Base-by-base conservation (phyloP, 2,888 invertebrate species). In the Gymnocheta viridis region DNA sequence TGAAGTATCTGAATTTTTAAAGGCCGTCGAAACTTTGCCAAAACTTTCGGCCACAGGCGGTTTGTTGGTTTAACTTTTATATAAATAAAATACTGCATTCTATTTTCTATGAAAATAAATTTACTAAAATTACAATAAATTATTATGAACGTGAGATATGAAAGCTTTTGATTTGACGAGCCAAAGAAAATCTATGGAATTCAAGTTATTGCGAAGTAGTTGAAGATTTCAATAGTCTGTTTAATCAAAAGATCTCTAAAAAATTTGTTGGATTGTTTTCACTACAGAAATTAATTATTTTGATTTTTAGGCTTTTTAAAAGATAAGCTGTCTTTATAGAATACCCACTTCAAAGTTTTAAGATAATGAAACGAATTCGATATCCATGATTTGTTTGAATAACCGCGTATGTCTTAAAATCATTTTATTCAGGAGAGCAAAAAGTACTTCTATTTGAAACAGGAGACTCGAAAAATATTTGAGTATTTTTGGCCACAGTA, bases 1-100 rank as follows among this genome's bases (percentile, higher is more conserved):
- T 44, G 88, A 89, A 41, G 90, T 91, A 0, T 79, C 87, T 87
- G 91, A 88, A 4, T 90, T 91, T 88, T 86, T 87, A 0, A 87
- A 84, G 56, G 88, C 86, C 22, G 90, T 89, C 12, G 88, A 88
- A 38, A 82, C 87, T 64, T 87, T 89, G 85, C 91, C 91, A 14
- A 86, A 86, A 2, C 70, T 90, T 54, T 86, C 87, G 14, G 90
- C 89, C 54, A 86, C 82, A 3, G 87, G 87, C 51, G 90, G 90
- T 70, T 87, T 90, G 17, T 87, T 90, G 49, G 56, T 90, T 66
- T 90, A 87, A 82, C 0, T 7, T 10, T 3, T 6, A 29, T 14
- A 1, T 4, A 6, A 29, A 27, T 7, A 51, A 22, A 67, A n/a
- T 2, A 22, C 22, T 35, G 24, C 2, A 29, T 22, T n/a, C 4